phyloP scores from a whole-genome alignment of 2,797 vertebrate genomes.

The Sebastes wilsoni region DNA sequence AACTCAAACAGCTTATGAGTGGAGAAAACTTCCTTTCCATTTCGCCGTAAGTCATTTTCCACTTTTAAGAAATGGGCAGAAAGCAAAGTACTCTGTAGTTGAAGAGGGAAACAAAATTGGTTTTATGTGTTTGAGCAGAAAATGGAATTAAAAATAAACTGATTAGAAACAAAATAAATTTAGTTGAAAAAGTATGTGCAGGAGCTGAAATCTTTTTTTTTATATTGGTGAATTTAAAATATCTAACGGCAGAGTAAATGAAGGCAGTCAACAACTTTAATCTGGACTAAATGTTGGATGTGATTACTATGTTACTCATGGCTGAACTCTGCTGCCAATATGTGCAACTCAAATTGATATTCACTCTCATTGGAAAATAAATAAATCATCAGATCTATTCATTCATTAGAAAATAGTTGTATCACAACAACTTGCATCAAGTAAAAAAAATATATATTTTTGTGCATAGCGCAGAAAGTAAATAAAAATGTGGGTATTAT shows the following conservation, averaged over 20 bases:
- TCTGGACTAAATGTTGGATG: neutral
- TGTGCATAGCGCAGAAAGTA: neutral
- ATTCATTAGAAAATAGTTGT: neutral
- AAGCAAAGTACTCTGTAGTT: neutral
- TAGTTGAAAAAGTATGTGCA: neutral
- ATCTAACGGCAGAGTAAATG: neutral
- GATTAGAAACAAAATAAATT: neutral
- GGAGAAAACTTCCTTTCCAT: neutral
- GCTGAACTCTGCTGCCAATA: neutral
- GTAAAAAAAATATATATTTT: neutral
- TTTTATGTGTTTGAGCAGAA: conserved; percentile 2
- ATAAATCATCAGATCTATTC: neutral
- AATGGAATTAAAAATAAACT: neutral
- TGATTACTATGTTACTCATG: neutral
- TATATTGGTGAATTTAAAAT: neutral
- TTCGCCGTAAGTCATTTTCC: neutral
- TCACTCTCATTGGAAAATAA: neutral
- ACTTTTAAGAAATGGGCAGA: neutral
- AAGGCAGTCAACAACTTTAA: neutral
- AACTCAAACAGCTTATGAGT: neutral
- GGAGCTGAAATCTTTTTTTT: neutral
- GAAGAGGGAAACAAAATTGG: neutral
- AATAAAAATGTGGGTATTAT: neutral
- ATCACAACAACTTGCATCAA: neutral
- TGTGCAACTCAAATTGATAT: neutral